Evolutionary conservation across 2,888 invertebrate genomes (phyloP), one percentile per base, ranked within the genome.

Genomic region (Diaprepes abbreviatus): DNA sequence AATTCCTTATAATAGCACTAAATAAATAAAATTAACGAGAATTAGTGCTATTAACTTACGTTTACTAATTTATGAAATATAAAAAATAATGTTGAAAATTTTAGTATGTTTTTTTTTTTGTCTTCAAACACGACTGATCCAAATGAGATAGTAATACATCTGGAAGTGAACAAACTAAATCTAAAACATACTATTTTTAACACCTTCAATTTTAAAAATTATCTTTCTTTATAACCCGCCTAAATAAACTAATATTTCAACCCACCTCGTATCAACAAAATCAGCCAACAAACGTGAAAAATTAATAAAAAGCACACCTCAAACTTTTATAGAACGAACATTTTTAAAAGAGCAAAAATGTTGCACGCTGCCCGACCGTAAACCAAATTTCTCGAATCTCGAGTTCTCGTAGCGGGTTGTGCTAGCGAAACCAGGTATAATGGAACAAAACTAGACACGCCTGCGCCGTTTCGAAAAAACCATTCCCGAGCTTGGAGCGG

Each of bases 321-420:
- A 50, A 50, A 31, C 24, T 50, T 50, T 28, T 16, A 24, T 50
- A 28, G 12, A 50, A 28, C 31, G 16, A 28, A 10, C 31, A 50
- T 31, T 50, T 50, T 28, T 14, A 7, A n/a, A 12, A 31, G 28
- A 28, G 28, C 16, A 16, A 50, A 24, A 50, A 50, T 43, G 43
- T 28, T 50, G 28, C 16, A 16, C 9, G 48, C 12, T 48, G 40
- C 19, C 48, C 24, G 48, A 3, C 48, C 12, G 24, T 14, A 24
- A 28, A 28, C 28, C 48, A 50, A 45, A 45, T 50, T 31, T 50
- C 48, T 31, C 48, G 48, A 16, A 12, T 50, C 48, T 31, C 48
- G 28, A 50, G 14, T 16, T 50, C 16, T 28, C 28, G 48, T 16
- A 21, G 28, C 16, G 48, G 40, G 48, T 50, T 50, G 48, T 16